Evolutionary conservation across 2,888 invertebrate species (phyloP).

Genomic region (Timandra comae): DNA sequence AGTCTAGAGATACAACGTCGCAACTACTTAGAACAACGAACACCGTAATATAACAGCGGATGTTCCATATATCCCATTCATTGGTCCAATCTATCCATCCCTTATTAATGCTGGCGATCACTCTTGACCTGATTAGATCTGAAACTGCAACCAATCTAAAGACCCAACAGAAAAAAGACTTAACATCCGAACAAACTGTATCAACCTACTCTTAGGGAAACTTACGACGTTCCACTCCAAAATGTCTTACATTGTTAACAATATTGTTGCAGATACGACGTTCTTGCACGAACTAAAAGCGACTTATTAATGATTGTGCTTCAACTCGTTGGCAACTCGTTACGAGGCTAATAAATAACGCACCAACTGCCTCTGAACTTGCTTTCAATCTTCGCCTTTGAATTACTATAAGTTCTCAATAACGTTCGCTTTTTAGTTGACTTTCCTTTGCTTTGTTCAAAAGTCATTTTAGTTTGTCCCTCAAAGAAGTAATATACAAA

Average conservation of each 20-base stretch:
- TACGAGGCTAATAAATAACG: slow-evolving; percentile 57
- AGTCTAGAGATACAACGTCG: no score
- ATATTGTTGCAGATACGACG: slow-evolving; percentile 35
- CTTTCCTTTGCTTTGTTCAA: slow-evolving; percentile 1
- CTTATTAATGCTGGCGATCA: slow-evolving; percentile 56
- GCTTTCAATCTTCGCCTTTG: slow-evolving; percentile 38
- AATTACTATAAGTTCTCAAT: slow-evolving; percentile 26
- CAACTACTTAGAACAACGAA: no score
- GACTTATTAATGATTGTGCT: slow-evolving; percentile 58
- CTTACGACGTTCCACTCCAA: no score
- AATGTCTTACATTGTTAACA: no score
- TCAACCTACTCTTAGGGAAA: no score
- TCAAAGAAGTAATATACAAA: no score
- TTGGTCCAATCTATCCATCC: slow-evolving; percentile 46
- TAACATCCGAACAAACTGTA: slow-evolving; percentile 21
- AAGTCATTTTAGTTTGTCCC: no score
- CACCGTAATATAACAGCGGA: no score
- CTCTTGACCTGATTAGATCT: slow-evolving; percentile 57
- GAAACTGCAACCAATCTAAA: slow-evolving; percentile 29
- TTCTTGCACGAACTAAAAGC: slow-evolving; percentile 30
- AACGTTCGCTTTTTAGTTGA: slow-evolving; percentile 3
- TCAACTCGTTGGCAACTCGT: slow-evolving; percentile 54
- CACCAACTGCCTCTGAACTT: slow-evolving; percentile 38
- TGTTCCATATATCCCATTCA: slow-evolving; percentile 38
- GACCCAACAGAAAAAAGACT: slow-evolving; percentile 21